These are phyloP conservation scores for Drosophila birchii DNA, from an alignment of 2,888 invertebrate genomes.

Conservation along the genomic window DNA sequence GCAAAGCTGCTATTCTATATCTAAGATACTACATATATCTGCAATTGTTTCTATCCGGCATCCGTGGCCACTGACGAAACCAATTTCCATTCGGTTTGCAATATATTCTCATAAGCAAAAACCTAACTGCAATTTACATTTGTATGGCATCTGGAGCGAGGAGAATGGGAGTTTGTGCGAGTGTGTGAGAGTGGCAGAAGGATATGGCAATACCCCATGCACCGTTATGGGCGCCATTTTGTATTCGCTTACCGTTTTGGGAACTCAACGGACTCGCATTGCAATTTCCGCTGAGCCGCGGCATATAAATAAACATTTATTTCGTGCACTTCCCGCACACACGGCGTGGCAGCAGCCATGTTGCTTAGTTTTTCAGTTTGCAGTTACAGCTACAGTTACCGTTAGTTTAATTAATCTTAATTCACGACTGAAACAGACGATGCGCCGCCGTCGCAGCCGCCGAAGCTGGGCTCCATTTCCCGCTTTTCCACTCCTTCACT, in stretches of 20 bases:
- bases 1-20: background rate
- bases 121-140: conserved; percentile 72
- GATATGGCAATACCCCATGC: conserved; percentile 51
- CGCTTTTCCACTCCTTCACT: conserved; percentile 53
- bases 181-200: background rate
- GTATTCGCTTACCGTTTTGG: conserved; percentile 62
- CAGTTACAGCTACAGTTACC: conserved; percentile 68
- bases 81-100: conserved; percentile 66
- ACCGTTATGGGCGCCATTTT: conserved; percentile 78
- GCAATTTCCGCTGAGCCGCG: conserved; percentile 73
- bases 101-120: conserved; percentile 58
- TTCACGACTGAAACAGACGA: conserved; percentile 78
- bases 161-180: background rate
- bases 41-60: background rate
- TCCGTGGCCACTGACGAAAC: conserved; percentile 48
- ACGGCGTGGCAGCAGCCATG: conserved; percentile 38
- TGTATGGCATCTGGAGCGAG: conserved; percentile 42
- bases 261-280: conserved; percentile 55
- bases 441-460: conserved; percentile 17
- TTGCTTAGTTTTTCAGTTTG: conserved; percentile 65
- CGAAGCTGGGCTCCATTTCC: conserved; percentile 4
- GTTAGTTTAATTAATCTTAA: conserved; percentile 79
- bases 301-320: conserved; percentile 78
- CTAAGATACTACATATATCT: conserved; percentile 2
- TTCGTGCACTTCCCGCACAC: conserved; percentile 69